Evolutionary conservation across 2,888 invertebrate genomes (phyloP).

Genomic region (Diogma glabrata): DNA sequence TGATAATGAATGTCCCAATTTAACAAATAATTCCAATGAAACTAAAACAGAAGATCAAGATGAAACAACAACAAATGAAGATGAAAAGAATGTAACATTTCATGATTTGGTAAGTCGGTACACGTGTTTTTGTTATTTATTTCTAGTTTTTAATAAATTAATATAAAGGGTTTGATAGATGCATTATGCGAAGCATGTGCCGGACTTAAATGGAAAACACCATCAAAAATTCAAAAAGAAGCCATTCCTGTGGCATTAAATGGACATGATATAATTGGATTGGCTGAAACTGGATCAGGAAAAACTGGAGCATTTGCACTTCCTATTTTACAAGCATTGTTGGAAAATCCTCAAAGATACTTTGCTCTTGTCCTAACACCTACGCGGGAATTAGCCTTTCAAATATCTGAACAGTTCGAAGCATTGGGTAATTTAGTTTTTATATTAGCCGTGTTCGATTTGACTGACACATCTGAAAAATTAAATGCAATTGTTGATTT

Average conservation of each 20-base stretch:
- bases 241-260: slow-evolving; percentile 83
- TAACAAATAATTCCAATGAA: neutral
- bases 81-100: slow-evolving; percentile 36
- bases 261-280: slow-evolving; percentile 57
- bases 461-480: too few relatives aligned
- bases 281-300: slow-evolving; percentile 67
- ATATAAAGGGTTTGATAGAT: slow-evolving; percentile 72
- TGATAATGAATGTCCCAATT: slow-evolving; percentile 20
- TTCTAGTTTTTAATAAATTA: slow-evolving; percentile 17
- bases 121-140: neutral
- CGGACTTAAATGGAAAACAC: slow-evolving; percentile 85
- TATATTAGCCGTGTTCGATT: too few relatives aligned
- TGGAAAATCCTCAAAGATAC: slow-evolving; percentile 86
- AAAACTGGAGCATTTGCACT: slow-evolving; percentile 97
- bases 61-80: slow-evolving; percentile 8
- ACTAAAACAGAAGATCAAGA: neutral
- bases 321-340: slow-evolving; percentile 82
- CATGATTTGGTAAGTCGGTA: slow-evolving; percentile 44
- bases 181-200: slow-evolving; percentile 83
- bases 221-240: slow-evolving; percentile 91
- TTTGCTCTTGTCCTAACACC: slow-evolving; percentile 92
- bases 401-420: slow-evolving; percentile 97
- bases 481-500: too few relatives aligned
- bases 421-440: slow-evolving; percentile 76
- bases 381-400: slow-evolving; percentile 94